Evolutionary conservation across 2,113 vertebrate genomes (phyloP), one percentile per base, ranked within the genome.

Genomic region (Boulengeromyrus knoepffleri): DNA sequence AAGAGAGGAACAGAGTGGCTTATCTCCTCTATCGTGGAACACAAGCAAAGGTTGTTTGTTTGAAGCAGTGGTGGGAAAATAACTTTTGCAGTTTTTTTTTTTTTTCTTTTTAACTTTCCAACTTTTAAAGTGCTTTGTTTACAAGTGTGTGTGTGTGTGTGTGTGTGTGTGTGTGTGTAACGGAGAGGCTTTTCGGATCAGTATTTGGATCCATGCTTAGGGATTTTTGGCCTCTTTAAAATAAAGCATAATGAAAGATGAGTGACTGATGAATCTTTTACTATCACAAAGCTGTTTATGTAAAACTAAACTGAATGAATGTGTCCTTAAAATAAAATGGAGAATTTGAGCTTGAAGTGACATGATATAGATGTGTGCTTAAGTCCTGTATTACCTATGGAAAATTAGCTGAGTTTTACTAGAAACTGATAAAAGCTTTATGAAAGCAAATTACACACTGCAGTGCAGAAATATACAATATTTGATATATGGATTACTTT

Each of bases 111-210:
- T 66, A 77, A 80, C 56, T 85, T 74, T 66, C 45, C 45, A 58
- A 46, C 85, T 90, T 90, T 89, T 52, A 70, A 85, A 87, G 89
- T 90, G 39, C 46, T 88, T 88, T 88, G 86, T 90, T 90, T 88
- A 90, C 86, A 90, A 83, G 45, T 9, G 45, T 74, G 42, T 74
- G 88, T 77, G 58, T 88, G 56, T 47, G 53, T 66, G 36, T n/a
- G 19, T 66, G 39, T 24, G 42, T 46, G 45, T 24, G 42, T 46
- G 45, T 24, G 42, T 46, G 42, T 46, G 45, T 24, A 50, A 42
- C 8, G 13, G 42, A 77, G 47, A 52, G 53, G 62, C 45, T 52
- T 17, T 89, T 13, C 27, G 46, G 58, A 19, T 77, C 39, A 74
- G 19, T 56, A 56, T 42, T 89, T 89, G 24, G 39, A 80, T 80